Conservation (phyloP, 2,113 vertebrate genomes). For the Ploceus nigricollis region DNA sequence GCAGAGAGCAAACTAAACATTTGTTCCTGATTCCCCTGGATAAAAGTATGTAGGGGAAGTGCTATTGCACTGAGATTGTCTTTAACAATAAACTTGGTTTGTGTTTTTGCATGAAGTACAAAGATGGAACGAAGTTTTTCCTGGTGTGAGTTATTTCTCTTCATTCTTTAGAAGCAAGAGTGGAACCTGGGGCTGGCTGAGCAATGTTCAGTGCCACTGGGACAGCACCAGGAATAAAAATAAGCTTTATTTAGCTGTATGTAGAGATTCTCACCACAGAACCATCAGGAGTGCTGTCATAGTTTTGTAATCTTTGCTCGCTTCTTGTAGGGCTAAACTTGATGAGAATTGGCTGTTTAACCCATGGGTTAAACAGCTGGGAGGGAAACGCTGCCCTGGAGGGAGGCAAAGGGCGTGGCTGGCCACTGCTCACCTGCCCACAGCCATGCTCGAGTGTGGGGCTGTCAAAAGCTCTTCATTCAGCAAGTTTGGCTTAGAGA, state of each 20-base stretch:
- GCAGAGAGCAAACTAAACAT: not conserved
- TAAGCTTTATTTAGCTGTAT: not conserved
- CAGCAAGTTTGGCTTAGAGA: not conserved
- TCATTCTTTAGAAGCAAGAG: not conserved
- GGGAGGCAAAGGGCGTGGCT: not conserved
- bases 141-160: not conserved
- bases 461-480: not conserved
- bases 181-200: not conserved
- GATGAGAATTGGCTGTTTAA: not conserved
- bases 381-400: not conserved
- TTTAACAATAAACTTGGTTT: not conserved
- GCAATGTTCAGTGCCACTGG: not conserved
- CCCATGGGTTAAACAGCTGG: rapidly evolving
- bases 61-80: not conserved
- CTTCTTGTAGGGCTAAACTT: not conserved
- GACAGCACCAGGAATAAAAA: not conserved
- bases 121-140: not conserved
- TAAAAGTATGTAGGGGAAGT: not conserved
- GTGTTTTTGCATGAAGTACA: not conserved
- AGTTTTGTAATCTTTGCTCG: not conserved
- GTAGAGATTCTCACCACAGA: not conserved
- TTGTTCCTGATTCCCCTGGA: not conserved
- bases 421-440: not conserved
- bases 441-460: rapidly evolving
- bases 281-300: not conserved